phyloP scores from a whole-genome alignment of 2,113 vertebrate genomes.

The Coryphaenoides rupestris region DNA sequence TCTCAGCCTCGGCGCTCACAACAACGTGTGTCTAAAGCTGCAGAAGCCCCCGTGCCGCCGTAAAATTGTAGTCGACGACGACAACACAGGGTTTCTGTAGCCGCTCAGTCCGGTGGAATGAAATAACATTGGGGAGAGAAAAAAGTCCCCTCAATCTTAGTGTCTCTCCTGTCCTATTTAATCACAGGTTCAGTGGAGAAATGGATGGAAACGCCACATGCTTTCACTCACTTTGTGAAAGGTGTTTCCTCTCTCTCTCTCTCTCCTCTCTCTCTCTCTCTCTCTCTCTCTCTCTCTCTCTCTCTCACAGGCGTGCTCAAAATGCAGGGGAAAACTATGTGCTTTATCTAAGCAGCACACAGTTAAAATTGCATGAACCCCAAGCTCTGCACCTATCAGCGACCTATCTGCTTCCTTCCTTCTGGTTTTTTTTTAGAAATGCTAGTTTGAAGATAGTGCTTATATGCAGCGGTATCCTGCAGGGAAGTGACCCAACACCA shows the following conservation, averaged over 20 bases:
- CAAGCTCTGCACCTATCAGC: conserved; percentile 37
- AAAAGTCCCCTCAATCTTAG: background rate
- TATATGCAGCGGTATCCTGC: conserved; percentile 40
- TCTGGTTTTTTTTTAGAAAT: conserved; percentile 32
- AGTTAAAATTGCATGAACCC: conserved; percentile 55
- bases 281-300: too few species aligned
- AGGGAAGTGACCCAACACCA: conserved; percentile 60
- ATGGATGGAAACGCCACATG: conserved; percentile 22
- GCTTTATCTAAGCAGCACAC: conserved; percentile 47
- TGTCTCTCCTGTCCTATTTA: conserved; percentile 26
- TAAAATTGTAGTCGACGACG: conserved; percentile 22
- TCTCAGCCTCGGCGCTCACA: conserved; percentile 38
- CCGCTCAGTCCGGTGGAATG: too few species aligned
- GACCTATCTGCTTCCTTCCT: conserved; percentile 19
- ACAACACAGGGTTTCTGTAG: background rate
- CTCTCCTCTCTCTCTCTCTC: too few species aligned
- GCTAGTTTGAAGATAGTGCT: conserved; percentile 28
- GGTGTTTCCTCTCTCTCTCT: conserved; percentile 26
- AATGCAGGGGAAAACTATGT: conserved; percentile 41
- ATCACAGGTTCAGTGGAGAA: conserved; percentile 29
- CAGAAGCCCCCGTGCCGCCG: conserved; percentile 18
- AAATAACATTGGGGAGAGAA: too few species aligned
- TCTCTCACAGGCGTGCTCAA: too few species aligned
- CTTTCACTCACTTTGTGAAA: conserved; percentile 41
- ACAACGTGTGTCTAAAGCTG: conserved; percentile 31